These are phyloP conservation scores for Embidobia sp. DNA, from an alignment of 2,888 invertebrate genomes.

Conservation along the genomic window DNA sequence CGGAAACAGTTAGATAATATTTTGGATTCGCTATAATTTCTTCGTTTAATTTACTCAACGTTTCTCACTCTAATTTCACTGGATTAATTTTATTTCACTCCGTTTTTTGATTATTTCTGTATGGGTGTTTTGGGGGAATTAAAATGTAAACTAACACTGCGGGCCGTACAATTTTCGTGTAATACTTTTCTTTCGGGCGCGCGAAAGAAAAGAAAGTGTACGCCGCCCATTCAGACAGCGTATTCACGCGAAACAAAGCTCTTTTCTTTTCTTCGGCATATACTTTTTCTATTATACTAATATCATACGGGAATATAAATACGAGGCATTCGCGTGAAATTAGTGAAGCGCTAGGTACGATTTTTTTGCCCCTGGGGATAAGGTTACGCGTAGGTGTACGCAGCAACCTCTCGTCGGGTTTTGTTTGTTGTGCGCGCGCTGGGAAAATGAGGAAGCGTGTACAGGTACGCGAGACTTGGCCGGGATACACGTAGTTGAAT, in stretches of 20 bases:
- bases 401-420: constrained; percentile 32
- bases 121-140: constrained; percentile 13
- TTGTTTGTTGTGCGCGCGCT: constrained; percentile 24
- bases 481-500: neutral
- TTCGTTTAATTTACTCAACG: no score
- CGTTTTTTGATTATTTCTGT: no score
- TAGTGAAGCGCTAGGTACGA: constrained; percentile 51
- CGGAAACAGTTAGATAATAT: no score
- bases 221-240: constrained; percentile 46
- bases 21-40: no score
- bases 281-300: constrained; percentile 55
- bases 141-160: constrained; percentile 33
- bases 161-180: constrained; percentile 34
- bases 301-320: constrained; percentile 51
- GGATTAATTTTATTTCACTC: no score
- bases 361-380: constrained; percentile 37
- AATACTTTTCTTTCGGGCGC: constrained; percentile 30
- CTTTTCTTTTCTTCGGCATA: constrained; percentile 54
- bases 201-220: constrained; percentile 46
- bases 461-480: neutral
- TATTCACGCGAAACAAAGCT: constrained; percentile 59
- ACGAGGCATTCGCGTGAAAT: constrained; percentile 53
- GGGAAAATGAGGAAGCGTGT: constrained; percentile 1
- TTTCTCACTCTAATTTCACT: no score
- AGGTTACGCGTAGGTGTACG: constrained; percentile 41